These are phyloP conservation scores for Dryobota labecula DNA, from an alignment of 2,888 invertebrate genomes.

Conservation along the genomic window DNA sequence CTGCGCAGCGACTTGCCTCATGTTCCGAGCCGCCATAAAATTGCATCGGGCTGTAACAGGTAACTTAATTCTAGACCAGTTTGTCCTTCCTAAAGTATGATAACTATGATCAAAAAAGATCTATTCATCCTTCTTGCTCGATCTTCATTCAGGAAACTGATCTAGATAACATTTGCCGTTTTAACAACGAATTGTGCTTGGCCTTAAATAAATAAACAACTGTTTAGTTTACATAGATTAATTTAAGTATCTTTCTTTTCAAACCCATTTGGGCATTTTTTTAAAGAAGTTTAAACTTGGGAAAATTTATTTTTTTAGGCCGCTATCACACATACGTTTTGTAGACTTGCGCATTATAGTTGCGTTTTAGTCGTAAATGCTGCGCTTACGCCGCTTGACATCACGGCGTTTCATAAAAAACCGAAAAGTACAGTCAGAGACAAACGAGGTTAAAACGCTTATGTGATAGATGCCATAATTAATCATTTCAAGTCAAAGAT, in stretches of 20 bases:
- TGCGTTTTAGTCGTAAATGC: background rate
- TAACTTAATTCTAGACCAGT: conserved; percentile 46
- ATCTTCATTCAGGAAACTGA: conserved; percentile 15
- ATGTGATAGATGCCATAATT: conserved; percentile 13
- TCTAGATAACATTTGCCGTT: conserved; percentile 46
- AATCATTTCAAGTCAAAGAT: conserved; percentile 10
- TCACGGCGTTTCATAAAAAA: background rate
- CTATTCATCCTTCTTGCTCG: background rate
- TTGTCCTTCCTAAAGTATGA: background rate
- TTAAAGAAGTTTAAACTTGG: background rate
- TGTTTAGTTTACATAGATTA: conserved; percentile 10
- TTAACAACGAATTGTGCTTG: conserved; percentile 31
- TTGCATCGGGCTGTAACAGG: conserved; percentile 23
- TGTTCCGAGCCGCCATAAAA: background rate
- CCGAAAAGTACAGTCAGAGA: background rate
- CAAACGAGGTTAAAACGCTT: conserved; percentile 9
- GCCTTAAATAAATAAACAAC: conserved; percentile 26
- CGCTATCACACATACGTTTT: conserved; percentile 23
- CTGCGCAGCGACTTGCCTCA: background rate
- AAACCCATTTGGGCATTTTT: background rate
- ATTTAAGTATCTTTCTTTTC: background rate
- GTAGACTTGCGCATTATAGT: background rate
- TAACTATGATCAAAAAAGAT: background rate
- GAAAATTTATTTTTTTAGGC: background rate
- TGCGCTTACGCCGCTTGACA: background rate